Evolutionary conservation across 2,797 vertebrate genomes (phyloP), one percentile per base, ranked within the genome.

Genomic region (Oreochromis grahami): DNA sequence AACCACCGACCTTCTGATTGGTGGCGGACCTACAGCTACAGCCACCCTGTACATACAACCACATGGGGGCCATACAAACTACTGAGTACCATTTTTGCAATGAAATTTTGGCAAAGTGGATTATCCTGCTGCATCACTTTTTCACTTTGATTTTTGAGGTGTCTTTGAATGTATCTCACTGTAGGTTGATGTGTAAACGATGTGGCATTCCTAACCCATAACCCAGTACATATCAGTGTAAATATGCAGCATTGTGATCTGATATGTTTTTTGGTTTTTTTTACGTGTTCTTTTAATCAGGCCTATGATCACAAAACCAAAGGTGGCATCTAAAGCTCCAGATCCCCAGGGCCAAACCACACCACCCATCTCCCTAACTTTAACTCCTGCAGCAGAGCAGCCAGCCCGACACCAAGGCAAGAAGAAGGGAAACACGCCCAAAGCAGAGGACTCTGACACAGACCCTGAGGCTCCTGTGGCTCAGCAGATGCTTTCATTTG

Each of bases 401-500:
- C 82, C 84, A 1, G 85, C 90, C 24, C 81, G 79, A 36, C 89
- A 83, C 76, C 90, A 86, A 19, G 87, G 87, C n/a, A 95, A 84
- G 90, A 93, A 91, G 94, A 96, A 84, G 84, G 93, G 83, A 77
- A 77, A 19, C 45, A 36, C 83, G 0, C 93, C 94, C n/a, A 97
- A 91, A 8, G 87, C 86, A 0, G 96, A 96, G 26, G 95, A 96
- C 70, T 98, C 98, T 0, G 98, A 99, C 41, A 97, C 97, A 0
- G 99, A 99, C 83, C 93, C 91, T 0, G 98, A 99, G 80, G 97
- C 96, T 11, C 97, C 98, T 1, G 96, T 97, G 1, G 97, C 98
- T 11, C 96, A 97, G 32, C 98, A 99, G 93, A 96, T 99, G 98
- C 97, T 99, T 45, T 99, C 99, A 1, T 99, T 98, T 4, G 94